Percentiles rank a stretch among this genome's conserved stretches.
phyloP scores from a whole-genome alignment of 1,140 invertebrate genomes.

The Heterodera carotae region DNA sequence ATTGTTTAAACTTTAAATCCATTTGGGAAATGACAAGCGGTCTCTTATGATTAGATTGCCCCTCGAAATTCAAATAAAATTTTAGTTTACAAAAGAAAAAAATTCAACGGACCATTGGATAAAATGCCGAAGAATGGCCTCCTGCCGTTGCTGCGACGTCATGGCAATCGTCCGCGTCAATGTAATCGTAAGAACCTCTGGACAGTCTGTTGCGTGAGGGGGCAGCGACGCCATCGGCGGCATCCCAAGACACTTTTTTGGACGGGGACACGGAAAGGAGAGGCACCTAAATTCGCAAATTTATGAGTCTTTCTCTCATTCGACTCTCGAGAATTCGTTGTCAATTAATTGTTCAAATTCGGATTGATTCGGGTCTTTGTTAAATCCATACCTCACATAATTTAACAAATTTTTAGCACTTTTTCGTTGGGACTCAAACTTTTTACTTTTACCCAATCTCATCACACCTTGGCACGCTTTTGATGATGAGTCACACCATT shows the following conservation, averaged over 20 bases:
- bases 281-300: background rate
- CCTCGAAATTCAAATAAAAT: background rate
- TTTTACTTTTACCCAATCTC: no score
- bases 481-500: background rate
- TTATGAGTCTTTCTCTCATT: background rate
- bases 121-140: background rate
- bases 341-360: no score
- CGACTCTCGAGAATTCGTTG: no score
- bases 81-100: background rate
- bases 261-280: background rate
- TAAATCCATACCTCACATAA: no score
- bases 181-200: conserved; percentile 19
- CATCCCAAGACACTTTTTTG: background rate
- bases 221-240: no score
- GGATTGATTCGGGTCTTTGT: no score
- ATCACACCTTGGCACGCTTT: background rate
- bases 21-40: background rate
- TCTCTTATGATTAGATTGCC: background rate
- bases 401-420: no score
- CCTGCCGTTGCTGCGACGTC: background rate
- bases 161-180: conserved; percentile 13
- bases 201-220: background rate
- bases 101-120: conserved; percentile 8
- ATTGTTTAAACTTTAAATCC: background rate
- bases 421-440: no score